A percentile compares a stretch with the other conserved stretches of the same genome.
phyloP scores from a whole-genome alignment of 2,888 invertebrate genomes.

The Scaptomyza parva region DNA sequence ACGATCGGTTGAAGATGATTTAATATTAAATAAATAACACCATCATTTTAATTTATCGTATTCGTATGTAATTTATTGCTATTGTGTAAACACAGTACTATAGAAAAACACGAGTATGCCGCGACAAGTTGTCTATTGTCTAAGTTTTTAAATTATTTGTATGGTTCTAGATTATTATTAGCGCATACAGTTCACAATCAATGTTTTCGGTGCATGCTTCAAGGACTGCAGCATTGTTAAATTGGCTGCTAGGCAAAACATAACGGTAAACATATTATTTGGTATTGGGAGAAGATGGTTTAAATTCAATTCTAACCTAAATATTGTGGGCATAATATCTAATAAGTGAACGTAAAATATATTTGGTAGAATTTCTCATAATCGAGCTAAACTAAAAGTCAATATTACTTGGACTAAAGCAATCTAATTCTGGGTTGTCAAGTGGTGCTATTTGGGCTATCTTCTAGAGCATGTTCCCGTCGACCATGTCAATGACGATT shows the following conservation, averaged over 20 bases:
- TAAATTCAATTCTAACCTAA: slow-evolving; percentile 38
- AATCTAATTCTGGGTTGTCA: slow-evolving; percentile 19
- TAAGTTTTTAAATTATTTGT: slow-evolving; percentile 26
- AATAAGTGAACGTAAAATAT: slow-evolving; percentile 30
- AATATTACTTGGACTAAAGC: slow-evolving; percentile 7
- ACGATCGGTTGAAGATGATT: too few species aligned
- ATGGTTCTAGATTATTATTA: slow-evolving; percentile 10
- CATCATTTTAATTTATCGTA: background rate
- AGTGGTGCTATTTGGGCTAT: background rate
- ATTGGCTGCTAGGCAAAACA: slow-evolving; percentile 41
- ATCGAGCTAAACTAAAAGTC: slow-evolving; percentile 32
- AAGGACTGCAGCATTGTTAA: slow-evolving; percentile 15
- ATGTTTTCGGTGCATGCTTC: slow-evolving; percentile 13
- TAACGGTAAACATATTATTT: slow-evolving; percentile 34
- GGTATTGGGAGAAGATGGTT: slow-evolving; percentile 11
- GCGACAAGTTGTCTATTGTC: slow-evolving; percentile 46
- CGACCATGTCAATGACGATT: slow-evolving; percentile 88
- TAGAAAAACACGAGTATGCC: slow-evolving; percentile 51
- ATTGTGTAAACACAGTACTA: slow-evolving; percentile 62
- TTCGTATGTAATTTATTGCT: slow-evolving; percentile 63
- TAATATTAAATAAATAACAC: background rate
- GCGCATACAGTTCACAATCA: slow-evolving; percentile 27
- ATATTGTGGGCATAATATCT: slow-evolving; percentile 2
- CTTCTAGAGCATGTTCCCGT: slow-evolving; percentile 86
- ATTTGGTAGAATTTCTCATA: slow-evolving; percentile 25